phyloP scores from a whole-genome alignment of 2,113 vertebrate genomes.

The Uria lomvia region DNA sequence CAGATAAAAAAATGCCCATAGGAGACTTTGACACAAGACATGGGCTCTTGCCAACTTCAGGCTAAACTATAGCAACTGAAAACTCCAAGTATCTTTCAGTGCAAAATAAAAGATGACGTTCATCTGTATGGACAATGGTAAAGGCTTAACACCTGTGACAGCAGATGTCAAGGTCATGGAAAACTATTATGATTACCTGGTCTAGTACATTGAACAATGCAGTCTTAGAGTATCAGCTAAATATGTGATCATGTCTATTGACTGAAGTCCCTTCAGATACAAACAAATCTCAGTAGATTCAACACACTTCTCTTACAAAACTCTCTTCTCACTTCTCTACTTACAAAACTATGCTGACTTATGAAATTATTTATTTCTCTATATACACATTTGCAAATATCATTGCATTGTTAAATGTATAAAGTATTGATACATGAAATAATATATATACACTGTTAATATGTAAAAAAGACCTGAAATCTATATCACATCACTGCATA shows the following conservation, averaged over 20 bases:
- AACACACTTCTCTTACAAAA: neutral
- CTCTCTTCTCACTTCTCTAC: neutral
- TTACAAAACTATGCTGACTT: neutral
- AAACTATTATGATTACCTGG: neutral
- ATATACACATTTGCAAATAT: neutral
- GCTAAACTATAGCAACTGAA: rapidly evolving
- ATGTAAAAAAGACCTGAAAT: neutral
- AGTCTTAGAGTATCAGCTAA: neutral
- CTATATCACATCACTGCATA: neutral
- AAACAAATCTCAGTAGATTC: neutral
- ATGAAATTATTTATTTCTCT: neutral
- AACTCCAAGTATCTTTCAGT: neutral
- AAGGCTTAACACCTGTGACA: neutral
- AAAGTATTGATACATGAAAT: neutral
- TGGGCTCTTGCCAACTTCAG: neutral
- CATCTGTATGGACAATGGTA: rapidly evolving
- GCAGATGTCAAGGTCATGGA: neutral
- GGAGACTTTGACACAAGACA: rapidly evolving
- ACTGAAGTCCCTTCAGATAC: neutral
- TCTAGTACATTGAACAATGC: neutral
- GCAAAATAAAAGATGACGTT: neutral
- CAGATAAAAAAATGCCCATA: neutral
- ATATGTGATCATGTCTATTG: neutral
- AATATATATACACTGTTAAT: rapidly evolving
- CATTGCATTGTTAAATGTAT: neutral